phyloP scores from a whole-genome alignment of 2,888 invertebrate species.

The Tachystola acroxantha region DNA sequence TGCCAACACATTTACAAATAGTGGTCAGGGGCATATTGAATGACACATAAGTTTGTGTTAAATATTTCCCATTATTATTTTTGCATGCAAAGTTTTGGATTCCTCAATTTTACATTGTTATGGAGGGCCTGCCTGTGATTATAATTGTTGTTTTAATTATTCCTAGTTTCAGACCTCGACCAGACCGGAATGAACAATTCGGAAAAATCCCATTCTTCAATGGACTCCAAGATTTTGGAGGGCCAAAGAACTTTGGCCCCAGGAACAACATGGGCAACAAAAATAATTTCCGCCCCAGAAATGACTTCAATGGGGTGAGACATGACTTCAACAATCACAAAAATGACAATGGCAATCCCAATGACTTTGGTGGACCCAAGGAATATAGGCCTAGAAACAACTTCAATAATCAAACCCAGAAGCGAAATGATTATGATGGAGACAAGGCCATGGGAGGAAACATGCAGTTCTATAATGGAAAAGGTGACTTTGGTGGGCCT shows the following conservation, averaged over 20 bases:
- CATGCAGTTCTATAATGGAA: conserved; percentile 66
- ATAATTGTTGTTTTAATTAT: not conserved
- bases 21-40: too few species aligned
- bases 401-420: conserved; percentile 53
- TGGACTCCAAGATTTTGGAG: conserved; percentile 67
- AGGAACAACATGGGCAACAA: conserved; percentile 58
- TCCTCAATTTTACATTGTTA: too few species aligned
- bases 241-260: conserved; percentile 70
- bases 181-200: conserved; percentile 82
- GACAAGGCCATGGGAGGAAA: conserved; percentile 52
- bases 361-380: conserved; percentile 71
- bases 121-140: not conserved
- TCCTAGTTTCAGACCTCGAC: conserved; percentile 77
- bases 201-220: conserved; percentile 75
- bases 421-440: conserved; percentile 57
- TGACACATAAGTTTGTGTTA: too few species aligned
- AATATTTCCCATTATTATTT: too few species aligned
- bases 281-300: conserved; percentile 67
- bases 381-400: conserved; percentile 64
- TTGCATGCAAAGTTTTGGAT: too few species aligned
- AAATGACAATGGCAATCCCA: conserved; percentile 56
- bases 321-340: conserved; percentile 58
- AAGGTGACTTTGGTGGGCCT: conserved; percentile 71
- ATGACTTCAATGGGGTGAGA: conserved; percentile 68
- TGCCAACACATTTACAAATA: too few species aligned